Base-by-base conservation (phyloP, 2,113 vertebrate species). In the Anarhynchus alexandrinus region DNA sequence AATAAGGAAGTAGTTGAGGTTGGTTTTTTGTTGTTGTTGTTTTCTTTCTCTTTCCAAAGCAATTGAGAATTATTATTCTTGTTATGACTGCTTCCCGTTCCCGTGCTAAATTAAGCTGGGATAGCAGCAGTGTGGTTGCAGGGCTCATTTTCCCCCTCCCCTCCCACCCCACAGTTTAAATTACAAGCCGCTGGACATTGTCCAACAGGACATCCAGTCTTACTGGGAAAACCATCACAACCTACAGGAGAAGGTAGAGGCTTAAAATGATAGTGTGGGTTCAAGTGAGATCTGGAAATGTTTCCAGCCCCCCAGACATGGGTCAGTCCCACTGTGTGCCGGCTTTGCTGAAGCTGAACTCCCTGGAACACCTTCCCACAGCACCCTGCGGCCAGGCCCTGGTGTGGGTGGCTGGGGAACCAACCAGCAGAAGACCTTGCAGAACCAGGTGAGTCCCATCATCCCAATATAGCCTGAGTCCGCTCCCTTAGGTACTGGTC, bases 301-400 rank as follows among this genome's bases (percentile, higher is more conserved):
- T 61, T 87, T 71, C 52, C 78, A 49, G 45, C 42, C 30, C 76
- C 15, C 17, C 70, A 64, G 61, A 11, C 1, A 9, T 19, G 38
- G 36, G 10, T 51, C 1, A 0, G 11, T 73, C 14, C 13, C 19
- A 6, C 5, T 36, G 76, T 0, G 0, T 1, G 3, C 26, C 6
- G 6, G 45, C 27, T 78, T 81, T 77, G 40, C 67, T 73, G 86
- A 67, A 72, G 58, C 62, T 47, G 66, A 52, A 64, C 2, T 5
- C 5, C 45, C 12, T 6, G 10, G 32, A 12, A 30, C 29, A 43
- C 3, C n/a, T 64, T 67, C 19, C 43, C 3, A 2, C 49, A 73
- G 59, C 40, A 21, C 8, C 9, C 34, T 0, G 6, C 0, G 0
- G 15, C 22, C 0, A 0, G 25, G 5, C 23, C 5, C 17, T 1